Conservation (phyloP, 2,113 vertebrate genomes). For the Salvator merianae region DNA sequence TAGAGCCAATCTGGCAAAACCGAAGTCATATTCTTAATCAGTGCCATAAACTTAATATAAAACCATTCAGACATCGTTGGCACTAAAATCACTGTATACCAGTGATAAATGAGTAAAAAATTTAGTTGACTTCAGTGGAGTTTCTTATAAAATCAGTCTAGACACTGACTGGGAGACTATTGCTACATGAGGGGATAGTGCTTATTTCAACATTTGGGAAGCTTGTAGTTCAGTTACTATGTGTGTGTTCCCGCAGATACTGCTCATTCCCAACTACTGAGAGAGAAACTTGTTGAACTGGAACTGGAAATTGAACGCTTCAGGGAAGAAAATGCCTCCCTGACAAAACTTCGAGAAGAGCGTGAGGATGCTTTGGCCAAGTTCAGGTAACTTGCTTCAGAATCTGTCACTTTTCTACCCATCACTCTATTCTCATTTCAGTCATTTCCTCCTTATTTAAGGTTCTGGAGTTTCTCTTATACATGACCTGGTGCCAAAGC, state of each 20-base stretch:
- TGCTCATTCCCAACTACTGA: conserved; percentile 81
- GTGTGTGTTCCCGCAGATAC: conserved; percentile 66
- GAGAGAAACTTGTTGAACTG: conserved; percentile 84
- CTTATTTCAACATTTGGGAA: background rate
- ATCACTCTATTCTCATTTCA: no score
- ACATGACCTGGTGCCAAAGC: no score
- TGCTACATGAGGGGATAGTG: background rate
- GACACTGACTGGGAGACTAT: background rate
- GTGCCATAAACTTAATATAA: no score
- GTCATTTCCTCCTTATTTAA: no score
- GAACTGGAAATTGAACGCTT: conserved; percentile 93
- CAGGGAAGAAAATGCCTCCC: conserved; percentile 85
- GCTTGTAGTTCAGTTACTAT: background rate
- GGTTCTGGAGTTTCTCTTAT: no score
- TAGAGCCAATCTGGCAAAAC: no score
- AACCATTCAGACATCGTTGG: no score
- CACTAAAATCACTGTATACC: no score
- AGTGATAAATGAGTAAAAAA: no score
- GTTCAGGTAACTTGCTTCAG: conserved; percentile 77
- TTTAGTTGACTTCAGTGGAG: background rate
- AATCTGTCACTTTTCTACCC: background rate
- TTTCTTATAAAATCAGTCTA: background rate
- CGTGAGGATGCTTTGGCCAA: conserved; percentile 79
- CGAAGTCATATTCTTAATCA: no score
- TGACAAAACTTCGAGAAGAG: conserved; percentile 85